phyloP scores from a whole-genome alignment of 2,888 invertebrate genomes.

The Oeneis ivallda region DNA sequence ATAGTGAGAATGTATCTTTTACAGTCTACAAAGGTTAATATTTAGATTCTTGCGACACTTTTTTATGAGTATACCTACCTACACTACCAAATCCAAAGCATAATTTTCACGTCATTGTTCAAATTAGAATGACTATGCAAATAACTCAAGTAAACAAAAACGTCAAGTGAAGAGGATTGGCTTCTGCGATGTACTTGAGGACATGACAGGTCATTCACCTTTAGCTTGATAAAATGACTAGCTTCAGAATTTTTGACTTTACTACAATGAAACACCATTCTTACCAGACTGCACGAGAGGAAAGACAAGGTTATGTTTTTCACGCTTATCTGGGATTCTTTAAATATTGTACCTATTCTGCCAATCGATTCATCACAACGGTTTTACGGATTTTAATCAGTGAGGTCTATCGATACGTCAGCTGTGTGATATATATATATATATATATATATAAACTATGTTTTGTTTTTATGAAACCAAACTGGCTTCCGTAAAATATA shows the following conservation, averaged over 20 bases:
- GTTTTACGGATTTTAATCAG: too few relatives aligned
- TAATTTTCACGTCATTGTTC: slow-evolving; percentile 5
- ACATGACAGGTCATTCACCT: slow-evolving; percentile 71
- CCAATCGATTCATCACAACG: too few relatives aligned
- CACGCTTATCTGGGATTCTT: too few relatives aligned
- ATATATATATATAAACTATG: too few relatives aligned
- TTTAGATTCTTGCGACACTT: not conserved
- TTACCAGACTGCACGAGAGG: not conserved
- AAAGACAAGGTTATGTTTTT: too few relatives aligned
- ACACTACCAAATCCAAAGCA: not conserved
- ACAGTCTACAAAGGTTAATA: too few relatives aligned
- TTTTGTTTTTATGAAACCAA: too few relatives aligned
- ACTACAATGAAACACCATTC: not conserved
- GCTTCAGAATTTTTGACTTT: not conserved
- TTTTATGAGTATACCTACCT: not conserved
- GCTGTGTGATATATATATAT: too few relatives aligned
- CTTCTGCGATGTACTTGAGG: slow-evolving; percentile 63
- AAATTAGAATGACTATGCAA: slow-evolving; percentile 41
- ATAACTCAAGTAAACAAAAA: slow-evolving; percentile 51
- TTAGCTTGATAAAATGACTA: not conserved
- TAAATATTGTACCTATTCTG: too few relatives aligned
- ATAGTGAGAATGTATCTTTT: too few relatives aligned
- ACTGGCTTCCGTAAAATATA: too few relatives aligned
- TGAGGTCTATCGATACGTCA: too few relatives aligned
- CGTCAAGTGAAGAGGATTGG: slow-evolving; percentile 53